phyloP scores from a whole-genome alignment of 2,888 invertebrate species.

The Latrodectus hesperus region DNA sequence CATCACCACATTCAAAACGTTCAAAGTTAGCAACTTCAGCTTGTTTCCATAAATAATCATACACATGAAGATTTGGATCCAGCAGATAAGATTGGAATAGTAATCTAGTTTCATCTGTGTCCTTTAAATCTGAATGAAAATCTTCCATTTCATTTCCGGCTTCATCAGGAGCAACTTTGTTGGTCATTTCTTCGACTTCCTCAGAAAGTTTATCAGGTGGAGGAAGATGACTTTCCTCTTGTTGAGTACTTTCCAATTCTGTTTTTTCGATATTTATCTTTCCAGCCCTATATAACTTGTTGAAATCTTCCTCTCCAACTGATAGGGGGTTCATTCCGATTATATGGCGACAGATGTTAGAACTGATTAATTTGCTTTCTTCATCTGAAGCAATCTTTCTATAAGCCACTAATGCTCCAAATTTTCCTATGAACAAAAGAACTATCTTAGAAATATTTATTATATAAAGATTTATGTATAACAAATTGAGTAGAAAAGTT shows the following conservation, averaged over 20 bases:
- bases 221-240: not conserved
- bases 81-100: slow-evolving; percentile 91
- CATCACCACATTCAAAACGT: slow-evolving; percentile 90
- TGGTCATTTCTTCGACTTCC: not conserved
- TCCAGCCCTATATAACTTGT: not conserved
- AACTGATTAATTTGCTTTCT: slow-evolving; percentile 78
- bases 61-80: slow-evolving; percentile 84
- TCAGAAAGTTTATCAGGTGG: slow-evolving; percentile 17
- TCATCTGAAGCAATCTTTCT: slow-evolving; percentile 74
- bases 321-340: slow-evolving; percentile 89
- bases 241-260: slow-evolving; percentile 1
- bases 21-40: slow-evolving; percentile 85
- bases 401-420: slow-evolving; percentile 88
- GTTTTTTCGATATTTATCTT: not conserved
- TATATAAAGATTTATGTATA: too few species aligned
- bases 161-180: slow-evolving; percentile 8
- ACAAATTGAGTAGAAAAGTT: too few species aligned
- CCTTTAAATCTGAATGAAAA: slow-evolving; percentile 72
- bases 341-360: slow-evolving; percentile 92
- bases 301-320: slow-evolving; percentile 78
- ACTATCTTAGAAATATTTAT: not conserved
- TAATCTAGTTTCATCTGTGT: slow-evolving; percentile 82
- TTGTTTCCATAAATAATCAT: slow-evolving; percentile 81
- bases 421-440: slow-evolving; percentile 80
- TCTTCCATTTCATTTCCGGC: slow-evolving; percentile 76